Evolutionary conservation across 2,888 invertebrate genomes (phyloP), one percentile per base, ranked within the genome.

Genomic region (Tromatobia lineatoria): DNA sequence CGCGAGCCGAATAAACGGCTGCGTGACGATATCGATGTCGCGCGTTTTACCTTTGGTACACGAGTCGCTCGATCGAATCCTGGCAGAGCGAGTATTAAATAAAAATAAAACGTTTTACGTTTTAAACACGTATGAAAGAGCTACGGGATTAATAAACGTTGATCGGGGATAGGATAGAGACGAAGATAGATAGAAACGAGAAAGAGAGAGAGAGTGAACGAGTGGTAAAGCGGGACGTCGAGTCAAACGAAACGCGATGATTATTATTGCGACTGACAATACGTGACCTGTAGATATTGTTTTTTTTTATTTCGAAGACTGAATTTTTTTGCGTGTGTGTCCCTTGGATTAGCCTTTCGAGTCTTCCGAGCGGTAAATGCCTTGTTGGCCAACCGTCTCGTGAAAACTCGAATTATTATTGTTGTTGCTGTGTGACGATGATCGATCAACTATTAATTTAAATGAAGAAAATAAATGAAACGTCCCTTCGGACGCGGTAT

Each of bases 281-380:
- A 89, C 78, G 80, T 77, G 83, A 76, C 84, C 75, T 85, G 76
- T 87, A 85, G 85, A 87, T 83, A 87, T 88, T 89, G 88, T 90
- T 84, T 64, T 54, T 73, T 86, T 92, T 92, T 88, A 91, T 89
- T 92, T 90, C 88, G 89, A 92, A 92, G 91, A 92, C 91, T 90
- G 92, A 91, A 88, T 87, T 64, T 61, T 83, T 87, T 88, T 89
- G 85, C 85, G 85, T 88, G 88, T 87, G 88, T 86, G 87, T 89
- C 87, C 86, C 67, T 80, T 86, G 76, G 78, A 80, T 82, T 80
- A 67, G 38, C 47, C 61, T 74, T 67, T 69, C 59, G 59, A 34
- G 69, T 66, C 77, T 75, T 74, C 75, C 64, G 61, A 66, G 64
- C 59, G 50, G 66, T 74, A n/a, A 25, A 47, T 7, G n/a, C 52